Base-by-base conservation (phyloP, 2,797 vertebrate genomes). In the Muraenolepis orangiensis region DNA sequence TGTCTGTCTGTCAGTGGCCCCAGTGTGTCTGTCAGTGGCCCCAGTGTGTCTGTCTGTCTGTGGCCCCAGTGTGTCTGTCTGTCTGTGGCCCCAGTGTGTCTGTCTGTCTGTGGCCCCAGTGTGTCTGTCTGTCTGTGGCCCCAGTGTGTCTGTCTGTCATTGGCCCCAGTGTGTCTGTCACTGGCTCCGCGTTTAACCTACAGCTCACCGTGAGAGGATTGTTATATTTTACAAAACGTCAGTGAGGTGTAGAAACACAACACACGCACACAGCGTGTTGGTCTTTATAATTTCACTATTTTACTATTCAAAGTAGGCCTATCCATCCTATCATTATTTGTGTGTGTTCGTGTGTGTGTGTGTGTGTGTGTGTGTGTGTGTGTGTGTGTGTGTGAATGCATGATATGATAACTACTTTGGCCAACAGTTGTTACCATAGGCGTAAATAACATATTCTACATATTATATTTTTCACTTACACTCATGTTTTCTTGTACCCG, bases 161-260 rank as follows among this genome's bases (percentile, higher is more conserved):
- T n/a, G n/a, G n/a, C n/a, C n/a, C n/a, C 84, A 81, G 82, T 91
- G 89, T 92, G 93, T 91, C 91, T 91, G 91, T 93, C 91, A 90
- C 31, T 2, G 76, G 72, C 70, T 72, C 76, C 78, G 81, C 75
- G 80, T 81, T 84, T 82, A n/a, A n/a, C n/a, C n/a, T n/a, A 87
- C 82, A 70, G 31, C 70, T 77, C 74, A n/a, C 75, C 16, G 28
- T 11, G 69, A 34, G 69, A 18, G n/a, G 11, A 70, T 70, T 23
- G 20, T 57, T 57, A n/a, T 57, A 57, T 57, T 7, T 57, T 23
- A 57, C 51, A 23, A 10, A 57, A 57, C 51, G 8, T 57, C 8
- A n/a, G 20, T 57, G 51, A 1, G 51, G 51, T 57, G n/a, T 7
- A 20, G 51, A 57, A 7, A n/a, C n/a, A 6, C 51, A 20, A 20